phyloP scores from a whole-genome alignment of 2,888 invertebrate genomes.

The Drosophila conformis region DNA sequence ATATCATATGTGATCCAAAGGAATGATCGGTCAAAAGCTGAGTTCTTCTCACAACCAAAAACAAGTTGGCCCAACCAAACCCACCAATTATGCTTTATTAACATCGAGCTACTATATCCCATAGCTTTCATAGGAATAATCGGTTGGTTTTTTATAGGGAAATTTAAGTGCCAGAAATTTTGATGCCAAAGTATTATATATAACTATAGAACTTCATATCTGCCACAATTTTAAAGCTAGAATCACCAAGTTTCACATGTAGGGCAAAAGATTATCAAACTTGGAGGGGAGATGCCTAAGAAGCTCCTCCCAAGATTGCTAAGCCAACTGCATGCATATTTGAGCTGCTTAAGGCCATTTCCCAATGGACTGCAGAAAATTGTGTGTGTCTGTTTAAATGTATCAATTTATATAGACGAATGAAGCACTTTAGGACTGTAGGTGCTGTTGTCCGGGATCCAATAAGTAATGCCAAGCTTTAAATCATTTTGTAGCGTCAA shows the following conservation, averaged over 20 bases:
- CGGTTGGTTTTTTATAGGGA: background rate
- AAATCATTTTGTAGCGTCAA: constrained; percentile 13
- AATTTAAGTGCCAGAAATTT: background rate
- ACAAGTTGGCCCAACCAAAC: background rate
- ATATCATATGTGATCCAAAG: background rate
- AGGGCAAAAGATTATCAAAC: background rate
- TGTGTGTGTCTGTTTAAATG: background rate
- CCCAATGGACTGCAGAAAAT: too few species aligned
- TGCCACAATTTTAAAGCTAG: background rate
- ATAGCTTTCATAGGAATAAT: background rate
- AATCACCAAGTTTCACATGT: background rate
- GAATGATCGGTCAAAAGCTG: background rate
- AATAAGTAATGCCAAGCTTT: constrained; percentile 8
- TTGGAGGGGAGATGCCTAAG: background rate
- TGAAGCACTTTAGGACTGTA: background rate
- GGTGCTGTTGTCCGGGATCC: background rate
- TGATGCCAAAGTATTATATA: too few species aligned
- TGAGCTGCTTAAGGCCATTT: background rate
- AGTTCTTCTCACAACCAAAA: background rate
- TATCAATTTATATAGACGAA: background rate
- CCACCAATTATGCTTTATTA: background rate
- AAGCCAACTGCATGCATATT: background rate
- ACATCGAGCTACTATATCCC: background rate
- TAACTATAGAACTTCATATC: background rate
- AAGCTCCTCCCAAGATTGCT: background rate